These are phyloP conservation scores for Premnoplex brunnescens DNA, from an alignment of 2,797 vertebrate genomes.

Conservation along the genomic window DNA sequence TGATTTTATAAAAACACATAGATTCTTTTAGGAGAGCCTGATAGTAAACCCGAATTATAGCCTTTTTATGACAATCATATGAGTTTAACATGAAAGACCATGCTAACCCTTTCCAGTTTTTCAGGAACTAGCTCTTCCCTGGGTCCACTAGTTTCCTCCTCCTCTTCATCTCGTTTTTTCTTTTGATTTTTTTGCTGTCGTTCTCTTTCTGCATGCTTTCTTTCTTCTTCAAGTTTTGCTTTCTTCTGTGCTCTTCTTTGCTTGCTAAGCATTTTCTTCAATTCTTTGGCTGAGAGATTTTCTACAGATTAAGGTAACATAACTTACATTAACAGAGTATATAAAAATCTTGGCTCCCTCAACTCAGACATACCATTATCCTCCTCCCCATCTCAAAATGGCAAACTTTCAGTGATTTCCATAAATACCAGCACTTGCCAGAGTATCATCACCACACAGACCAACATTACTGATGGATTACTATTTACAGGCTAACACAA, in stretches of 20 bases:
- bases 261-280: slow-evolving; percentile 84
- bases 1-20: accelerated
- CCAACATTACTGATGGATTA: neutral
- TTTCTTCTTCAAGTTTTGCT: slow-evolving; percentile 80
- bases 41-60: accelerated
- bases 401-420: neutral
- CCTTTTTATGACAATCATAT: neutral
- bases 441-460: neutral
- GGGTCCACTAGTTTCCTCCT: slow-evolving; percentile 76
- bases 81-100: neutral
- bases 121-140: slow-evolving; percentile 81
- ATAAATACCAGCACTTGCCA: neutral
- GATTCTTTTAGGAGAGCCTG: neutral
- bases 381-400: neutral
- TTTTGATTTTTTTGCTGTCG: slow-evolving; percentile 79
- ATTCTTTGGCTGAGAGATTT: slow-evolving; percentile 81
- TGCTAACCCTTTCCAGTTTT: slow-evolving; percentile 81
- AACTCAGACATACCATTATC: neutral
- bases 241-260: slow-evolving; percentile 83
- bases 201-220: slow-evolving; percentile 78
- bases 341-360: neutral
- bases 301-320: slow-evolving; percentile 53
- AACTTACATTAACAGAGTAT: neutral
- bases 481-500: neutral
- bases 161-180: slow-evolving; percentile 80